Evolutionary conservation across 2,888 invertebrate genomes (phyloP), one percentile per base, ranked within the genome.

Genomic region (Matsumyia berberina): DNA sequence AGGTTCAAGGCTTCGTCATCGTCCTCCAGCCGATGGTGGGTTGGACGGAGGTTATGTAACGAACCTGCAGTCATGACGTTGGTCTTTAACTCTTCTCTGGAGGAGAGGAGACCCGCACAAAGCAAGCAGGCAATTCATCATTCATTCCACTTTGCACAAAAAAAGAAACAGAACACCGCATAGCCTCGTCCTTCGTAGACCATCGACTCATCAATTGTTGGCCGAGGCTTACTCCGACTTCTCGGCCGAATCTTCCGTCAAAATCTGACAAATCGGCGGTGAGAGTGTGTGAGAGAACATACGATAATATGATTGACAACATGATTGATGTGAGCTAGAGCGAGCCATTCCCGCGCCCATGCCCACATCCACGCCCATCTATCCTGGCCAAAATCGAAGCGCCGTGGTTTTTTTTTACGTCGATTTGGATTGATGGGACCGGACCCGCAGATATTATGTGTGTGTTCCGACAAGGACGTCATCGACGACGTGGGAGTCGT

Each of bases 171-270:
- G n/a, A 11, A 12, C 11, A 29, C 35, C 62, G 67, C 53, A 51
- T 24, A 42, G 55, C 15, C 78, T 15, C 78, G 62, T 67, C 70
- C 76, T 64, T 74, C 33, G 12, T 46, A 8, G 17, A 53, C 31
- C 49, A 31, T 5, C 44, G 17, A 33, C 15, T 44, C 53, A 69
- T 67, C 67, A 58, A 64, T 70, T 57, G 70, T 66, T 62, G 69
- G 37, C 64, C 74, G 46, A 46, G 53, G 35, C 74, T 58, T 57
- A 69, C 8, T 17, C 19, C 58, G 53, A 69, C 53, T 58, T 80
- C 53, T 69, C 55, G 64, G 58, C 53, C 49, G 39, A 58, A 70
- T 76, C 85, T 85, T 85, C 80, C 64, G 70, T 80, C 85, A 80
- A 85, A 60, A 44, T 55, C 74, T 70, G 85, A 76, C 85, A 85